Percentiles rank a stretch among this genome's conserved stretches.
phyloP scores from a whole-genome alignment of 2,888 invertebrate genomes.

The Heliconius ismenius region DNA sequence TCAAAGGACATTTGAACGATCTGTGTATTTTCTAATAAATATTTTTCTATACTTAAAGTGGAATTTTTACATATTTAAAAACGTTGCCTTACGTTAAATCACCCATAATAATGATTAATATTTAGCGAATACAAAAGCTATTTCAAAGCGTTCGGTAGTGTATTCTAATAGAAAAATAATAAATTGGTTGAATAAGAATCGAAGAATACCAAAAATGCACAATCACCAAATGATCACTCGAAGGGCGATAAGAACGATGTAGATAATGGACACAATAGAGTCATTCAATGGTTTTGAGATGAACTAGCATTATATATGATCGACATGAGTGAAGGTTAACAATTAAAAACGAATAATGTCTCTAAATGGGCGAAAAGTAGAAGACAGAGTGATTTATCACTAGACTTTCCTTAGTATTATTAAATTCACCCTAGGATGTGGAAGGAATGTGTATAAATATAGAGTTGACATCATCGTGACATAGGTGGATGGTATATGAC shows the following conservation, averaged over 20 bases:
- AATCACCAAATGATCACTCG: slow-evolving; percentile 55
- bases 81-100: too few species aligned
- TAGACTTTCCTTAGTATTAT: neutral
- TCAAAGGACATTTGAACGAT: too few species aligned
- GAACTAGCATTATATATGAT: slow-evolving; percentile 34
- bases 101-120: neutral
- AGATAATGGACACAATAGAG: slow-evolving; percentile 64
- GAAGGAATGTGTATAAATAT: neutral
- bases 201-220: slow-evolving; percentile 13
- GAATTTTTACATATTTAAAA: too few species aligned
- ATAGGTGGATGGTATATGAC: too few species aligned
- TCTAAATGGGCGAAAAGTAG: slow-evolving; percentile 3
- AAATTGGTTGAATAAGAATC: slow-evolving; percentile 4
- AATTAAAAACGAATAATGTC: slow-evolving; percentile 15
- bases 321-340: slow-evolving; percentile 2
- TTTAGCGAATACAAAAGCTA: neutral
- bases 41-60: neutral
- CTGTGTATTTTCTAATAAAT: neutral
- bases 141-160: neutral
- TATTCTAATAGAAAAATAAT: neutral
- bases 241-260: slow-evolving; percentile 61
- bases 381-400: slow-evolving; percentile 10
- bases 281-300: slow-evolving; percentile 65
- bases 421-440: neutral
- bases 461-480: neutral